These are phyloP conservation scores for Megaceryle maxima DNA, from an alignment of 2,113 vertebrate genomes.

Conservation along the genomic window DNA sequence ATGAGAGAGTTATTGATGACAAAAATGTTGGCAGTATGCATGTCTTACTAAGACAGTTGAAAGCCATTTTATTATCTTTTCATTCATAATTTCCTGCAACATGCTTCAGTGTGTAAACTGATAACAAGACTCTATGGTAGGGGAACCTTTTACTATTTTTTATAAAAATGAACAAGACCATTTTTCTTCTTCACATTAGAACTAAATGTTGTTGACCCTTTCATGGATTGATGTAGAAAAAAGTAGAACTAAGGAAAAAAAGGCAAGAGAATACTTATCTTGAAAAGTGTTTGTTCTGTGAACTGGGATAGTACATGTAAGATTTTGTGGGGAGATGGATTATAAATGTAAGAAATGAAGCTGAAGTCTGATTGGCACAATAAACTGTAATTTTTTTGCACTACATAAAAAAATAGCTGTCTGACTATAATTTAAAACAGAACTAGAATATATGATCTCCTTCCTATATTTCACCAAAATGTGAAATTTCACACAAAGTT, in stretches of 20 bases:
- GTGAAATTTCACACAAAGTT: neutral
- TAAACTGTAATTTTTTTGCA: neutral
- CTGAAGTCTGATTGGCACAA: neutral
- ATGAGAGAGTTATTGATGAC: slow-evolving; percentile 68
- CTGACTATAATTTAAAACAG: neutral
- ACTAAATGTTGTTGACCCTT: neutral
- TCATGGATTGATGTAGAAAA: neutral
- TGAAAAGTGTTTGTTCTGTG: neutral
- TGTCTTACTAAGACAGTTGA: slow-evolving; percentile 20
- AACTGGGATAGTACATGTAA: neutral
- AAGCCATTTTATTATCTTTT: slow-evolving; percentile 65
- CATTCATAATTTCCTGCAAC: slow-evolving; percentile 66
- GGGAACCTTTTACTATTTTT: neutral
- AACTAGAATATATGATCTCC: neutral
- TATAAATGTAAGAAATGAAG: neutral
- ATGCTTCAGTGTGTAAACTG: slow-evolving; percentile 43
- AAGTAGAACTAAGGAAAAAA: neutral
- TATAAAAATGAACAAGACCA: neutral
- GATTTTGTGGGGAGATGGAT: fast-evolving
- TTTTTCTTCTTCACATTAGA: neutral
- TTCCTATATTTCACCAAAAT: neutral
- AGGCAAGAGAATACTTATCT: neutral
- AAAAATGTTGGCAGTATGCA: slow-evolving; percentile 51
- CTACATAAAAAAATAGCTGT: neutral
- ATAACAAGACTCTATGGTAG: neutral